Percentiles rank a stretch among this genome's conserved stretches.
Evolutionary conservation across 2,113 vertebrate species (phyloP).

Genomic region (Balaeniceps rex): DNA sequence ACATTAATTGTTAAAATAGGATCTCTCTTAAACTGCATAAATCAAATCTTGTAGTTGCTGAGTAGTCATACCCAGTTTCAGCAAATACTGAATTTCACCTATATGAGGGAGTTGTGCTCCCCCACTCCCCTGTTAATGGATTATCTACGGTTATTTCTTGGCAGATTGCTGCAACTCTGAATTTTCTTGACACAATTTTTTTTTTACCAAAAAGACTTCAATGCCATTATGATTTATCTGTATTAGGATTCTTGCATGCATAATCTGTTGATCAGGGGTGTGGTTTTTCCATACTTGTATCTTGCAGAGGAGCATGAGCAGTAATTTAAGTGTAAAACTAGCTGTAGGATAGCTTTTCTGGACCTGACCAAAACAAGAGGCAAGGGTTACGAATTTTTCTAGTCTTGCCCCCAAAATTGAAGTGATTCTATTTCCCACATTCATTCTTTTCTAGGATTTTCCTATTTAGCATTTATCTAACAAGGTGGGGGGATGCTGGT

Average conservation of each 20-base stretch:
- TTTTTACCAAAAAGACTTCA: background rate
- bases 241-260: background rate
- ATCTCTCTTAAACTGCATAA: background rate
- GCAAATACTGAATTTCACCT: background rate
- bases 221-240: background rate
- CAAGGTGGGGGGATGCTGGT: background rate
- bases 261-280: background rate
- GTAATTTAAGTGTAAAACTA: background rate
- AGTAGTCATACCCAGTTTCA: background rate
- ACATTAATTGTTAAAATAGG: background rate
- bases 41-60: background rate
- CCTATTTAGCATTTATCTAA: background rate
- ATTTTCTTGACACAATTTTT: background rate
- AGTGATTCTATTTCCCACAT: background rate
- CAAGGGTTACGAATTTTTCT: background rate
- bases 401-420: rapidly evolving
- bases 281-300: background rate
- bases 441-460: background rate
- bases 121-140: too few species aligned
- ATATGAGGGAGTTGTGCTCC: background rate
- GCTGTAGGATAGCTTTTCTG: background rate
- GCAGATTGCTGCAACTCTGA: background rate
- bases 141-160: background rate
- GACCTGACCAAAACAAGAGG: background rate
- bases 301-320: background rate